Evolutionary conservation across 2,113 vertebrate genomes (phyloP).

Genomic region (Terrapene triunguis): DNA sequence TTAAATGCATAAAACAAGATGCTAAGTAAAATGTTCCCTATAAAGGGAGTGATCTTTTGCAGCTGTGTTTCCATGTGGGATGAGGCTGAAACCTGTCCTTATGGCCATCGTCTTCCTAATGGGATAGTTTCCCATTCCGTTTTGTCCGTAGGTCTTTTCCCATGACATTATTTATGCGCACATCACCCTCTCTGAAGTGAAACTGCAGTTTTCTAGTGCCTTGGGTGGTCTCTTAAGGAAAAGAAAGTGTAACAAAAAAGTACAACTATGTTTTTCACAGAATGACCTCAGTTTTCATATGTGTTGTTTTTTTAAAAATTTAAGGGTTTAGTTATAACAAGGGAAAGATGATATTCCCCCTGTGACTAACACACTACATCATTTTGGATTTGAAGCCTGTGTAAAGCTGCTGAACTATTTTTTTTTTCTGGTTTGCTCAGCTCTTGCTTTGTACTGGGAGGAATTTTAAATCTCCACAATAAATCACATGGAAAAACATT

Average conservation of each 20-base stretch:
- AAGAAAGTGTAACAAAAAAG: not conserved
- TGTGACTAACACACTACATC: not conserved
- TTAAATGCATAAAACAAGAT: not conserved
- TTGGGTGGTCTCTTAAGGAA: conserved; percentile 8
- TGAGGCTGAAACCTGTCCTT: not conserved
- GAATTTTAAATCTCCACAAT: not conserved
- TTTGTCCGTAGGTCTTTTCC: not conserved
- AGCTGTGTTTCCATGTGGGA: not conserved
- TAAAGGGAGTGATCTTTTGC: not conserved
- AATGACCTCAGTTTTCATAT: conserved; percentile 4
- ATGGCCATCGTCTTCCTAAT: not conserved
- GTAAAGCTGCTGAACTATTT: not conserved
- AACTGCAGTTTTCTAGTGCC: not conserved
- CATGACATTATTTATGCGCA: not conserved
- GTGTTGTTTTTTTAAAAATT: not conserved
- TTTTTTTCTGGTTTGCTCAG: not conserved
- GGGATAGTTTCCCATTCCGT: not conserved
- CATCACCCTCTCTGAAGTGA: not conserved
- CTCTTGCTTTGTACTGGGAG: not conserved
- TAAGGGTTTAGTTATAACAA: not conserved
- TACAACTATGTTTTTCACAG: not conserved
- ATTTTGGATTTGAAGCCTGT: not conserved
- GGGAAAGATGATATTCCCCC: not conserved
- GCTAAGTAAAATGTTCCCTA: not conserved
- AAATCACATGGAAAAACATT: conserved; percentile 25